These are phyloP conservation scores for Pangasianodon gigas DNA, from an alignment of 2,113 vertebrate species.

Conservation along the genomic window DNA sequence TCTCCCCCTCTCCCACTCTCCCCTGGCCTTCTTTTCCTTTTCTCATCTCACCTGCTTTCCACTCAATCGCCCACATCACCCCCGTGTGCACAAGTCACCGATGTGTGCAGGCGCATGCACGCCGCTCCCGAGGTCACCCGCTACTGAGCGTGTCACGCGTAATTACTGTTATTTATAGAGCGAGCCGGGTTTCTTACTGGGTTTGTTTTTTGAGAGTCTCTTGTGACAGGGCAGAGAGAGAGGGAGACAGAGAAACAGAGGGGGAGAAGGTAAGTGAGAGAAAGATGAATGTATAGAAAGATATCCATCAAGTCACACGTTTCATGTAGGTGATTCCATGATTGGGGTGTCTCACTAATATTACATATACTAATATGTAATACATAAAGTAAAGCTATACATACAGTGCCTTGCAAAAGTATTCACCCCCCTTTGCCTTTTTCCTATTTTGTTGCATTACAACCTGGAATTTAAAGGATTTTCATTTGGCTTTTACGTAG, in stretches of 20 bases:
- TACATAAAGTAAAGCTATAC: no score
- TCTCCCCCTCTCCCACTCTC: background rate
- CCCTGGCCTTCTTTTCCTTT: slow-evolving; percentile 40
- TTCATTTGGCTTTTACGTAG: no score
- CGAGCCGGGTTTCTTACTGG: slow-evolving; percentile 38
- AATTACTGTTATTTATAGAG: slow-evolving; percentile 58
- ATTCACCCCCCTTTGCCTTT: no score
- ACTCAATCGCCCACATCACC: slow-evolving; percentile 51
- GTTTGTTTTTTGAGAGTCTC: slow-evolving; percentile 48
- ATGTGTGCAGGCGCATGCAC: slow-evolving; percentile 34
- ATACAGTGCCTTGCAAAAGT: no score
- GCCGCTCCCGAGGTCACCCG: slow-evolving; percentile 49
- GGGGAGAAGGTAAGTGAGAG: background rate
- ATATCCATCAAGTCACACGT: slow-evolving; percentile 4
- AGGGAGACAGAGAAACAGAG: background rate
- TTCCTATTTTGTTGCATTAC: no score
- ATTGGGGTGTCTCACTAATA: background rate
- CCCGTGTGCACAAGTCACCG: slow-evolving; percentile 44
- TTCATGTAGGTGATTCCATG: background rate
- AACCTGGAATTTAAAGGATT: no score
- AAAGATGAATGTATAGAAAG: background rate
- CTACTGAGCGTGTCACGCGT: slow-evolving; percentile 42
- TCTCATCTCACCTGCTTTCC: slow-evolving; percentile 52
- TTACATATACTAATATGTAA: no score
- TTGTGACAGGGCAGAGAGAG: background rate